These are phyloP conservation scores for Chromis chromis DNA, from an alignment of 2,797 vertebrate genomes.

Conservation along the genomic window DNA sequence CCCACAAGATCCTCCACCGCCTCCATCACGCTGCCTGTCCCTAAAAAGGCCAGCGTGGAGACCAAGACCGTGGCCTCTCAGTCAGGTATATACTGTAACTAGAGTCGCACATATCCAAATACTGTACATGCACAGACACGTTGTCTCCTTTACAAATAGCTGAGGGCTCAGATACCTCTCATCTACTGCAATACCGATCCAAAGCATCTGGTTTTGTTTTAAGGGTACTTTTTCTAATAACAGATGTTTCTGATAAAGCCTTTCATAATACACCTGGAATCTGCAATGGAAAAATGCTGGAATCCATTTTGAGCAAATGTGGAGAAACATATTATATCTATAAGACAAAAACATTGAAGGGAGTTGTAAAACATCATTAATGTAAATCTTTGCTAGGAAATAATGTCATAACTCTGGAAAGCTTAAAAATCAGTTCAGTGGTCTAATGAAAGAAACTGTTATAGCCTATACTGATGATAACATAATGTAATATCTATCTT, in stretches of 20 bases:
- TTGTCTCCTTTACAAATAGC: constrained; percentile 28
- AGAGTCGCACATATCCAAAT: constrained; percentile 14
- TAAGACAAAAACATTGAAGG: too few species aligned
- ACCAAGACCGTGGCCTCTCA: constrained; percentile 90
- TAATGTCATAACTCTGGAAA: too few species aligned
- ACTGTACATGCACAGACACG: constrained; percentile 44
- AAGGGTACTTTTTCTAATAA: not conserved
- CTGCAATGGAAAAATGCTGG: not conserved
- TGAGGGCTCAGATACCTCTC: not conserved
- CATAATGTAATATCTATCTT: constrained; percentile 1
- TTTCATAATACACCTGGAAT: not conserved
- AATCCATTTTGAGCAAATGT: not conserved
- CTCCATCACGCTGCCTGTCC: constrained; percentile 91
- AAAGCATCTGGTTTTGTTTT: constrained; percentile 8
- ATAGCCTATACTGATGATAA: too few species aligned
- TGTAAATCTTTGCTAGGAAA: too few species aligned
- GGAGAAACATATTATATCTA: not conserved
- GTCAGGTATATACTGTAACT: constrained; percentile 82
- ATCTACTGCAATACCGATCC: not conserved
- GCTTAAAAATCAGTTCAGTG: too few species aligned
- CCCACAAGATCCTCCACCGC: constrained; percentile 89
- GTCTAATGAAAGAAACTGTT: too few species aligned
- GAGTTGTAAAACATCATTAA: too few species aligned
- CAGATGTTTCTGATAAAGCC: not conserved
- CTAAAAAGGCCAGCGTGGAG: constrained; percentile 91